Evolutionary conservation across 2,888 invertebrate genomes (phyloP).

Genomic region (Caenorhabditis uteleia): DNA sequence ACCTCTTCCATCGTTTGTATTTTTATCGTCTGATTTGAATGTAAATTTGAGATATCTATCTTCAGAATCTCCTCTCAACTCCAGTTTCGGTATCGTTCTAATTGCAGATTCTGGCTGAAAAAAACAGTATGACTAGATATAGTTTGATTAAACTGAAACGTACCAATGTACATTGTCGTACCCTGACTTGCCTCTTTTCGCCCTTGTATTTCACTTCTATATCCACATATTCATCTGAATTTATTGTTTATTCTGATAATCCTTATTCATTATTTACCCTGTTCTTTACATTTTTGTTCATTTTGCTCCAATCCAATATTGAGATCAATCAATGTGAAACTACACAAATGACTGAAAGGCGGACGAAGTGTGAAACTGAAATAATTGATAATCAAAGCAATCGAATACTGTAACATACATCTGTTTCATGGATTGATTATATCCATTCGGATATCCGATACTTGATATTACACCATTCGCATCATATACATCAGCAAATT

Average conservation of each 20-base stretch:
- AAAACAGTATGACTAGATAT: background rate
- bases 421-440: conserved; percentile 36
- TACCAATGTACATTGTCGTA: conserved; percentile 34
- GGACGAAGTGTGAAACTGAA: conserved; percentile 50
- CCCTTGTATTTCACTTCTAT: conserved; percentile 18
- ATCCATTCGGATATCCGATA: conserved; percentile 54
- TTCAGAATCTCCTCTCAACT: background rate
- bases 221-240: conserved; percentile 38
- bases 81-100: conserved; percentile 2
- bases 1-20: conserved; percentile 57
- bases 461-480: conserved; percentile 52
- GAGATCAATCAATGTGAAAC: conserved; percentile 26
- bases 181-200: conserved; percentile 1
- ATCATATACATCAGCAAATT: conserved; percentile 54
- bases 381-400: background rate
- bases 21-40: conserved; percentile 46
- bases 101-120: too few species aligned
- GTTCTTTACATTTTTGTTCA: conserved; percentile 4
- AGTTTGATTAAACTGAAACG: background rate
- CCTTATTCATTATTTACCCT: background rate
- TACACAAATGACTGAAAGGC: conserved; percentile 46
- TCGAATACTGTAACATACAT: conserved; percentile 10
- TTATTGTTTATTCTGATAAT: background rate
- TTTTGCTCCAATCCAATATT: conserved; percentile 17
- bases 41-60: conserved; percentile 29